Conservation (phyloP, 1,140 invertebrate genomes). For the Pissodes strobi region DNA sequence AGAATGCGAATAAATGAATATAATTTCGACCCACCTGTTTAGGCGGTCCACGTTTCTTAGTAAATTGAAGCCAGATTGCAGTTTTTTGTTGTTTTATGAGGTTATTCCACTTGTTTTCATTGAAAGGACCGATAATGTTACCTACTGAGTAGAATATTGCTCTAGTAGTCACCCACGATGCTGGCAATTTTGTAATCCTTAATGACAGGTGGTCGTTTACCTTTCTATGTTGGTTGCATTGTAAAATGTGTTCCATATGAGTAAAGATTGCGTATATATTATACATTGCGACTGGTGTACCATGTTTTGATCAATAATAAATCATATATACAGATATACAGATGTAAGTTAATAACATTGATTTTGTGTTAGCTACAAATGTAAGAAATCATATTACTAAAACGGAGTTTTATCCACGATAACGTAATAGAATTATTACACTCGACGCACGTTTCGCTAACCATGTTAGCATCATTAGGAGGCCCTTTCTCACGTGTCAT, state of each 20-base stretch:
- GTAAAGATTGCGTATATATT: no score
- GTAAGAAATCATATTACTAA: no score
- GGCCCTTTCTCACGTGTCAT: no score
- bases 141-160: conserved; percentile 8
- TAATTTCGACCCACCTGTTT: conserved; percentile 25
- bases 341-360: no score
- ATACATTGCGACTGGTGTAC: no score
- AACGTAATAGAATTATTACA: no score
- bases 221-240: conserved; percentile 11
- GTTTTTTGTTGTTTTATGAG: conserved; percentile 28
- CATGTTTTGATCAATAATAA: no score
- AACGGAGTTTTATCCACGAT: no score
- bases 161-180: conserved; percentile 20
- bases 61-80: conserved; percentile 27
- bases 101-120: conserved; percentile 34
- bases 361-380: no score
- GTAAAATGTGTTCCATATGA: neutral
- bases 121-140: conserved; percentile 17
- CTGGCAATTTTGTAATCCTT: conserved; percentile 1
- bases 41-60: conserved; percentile 28
- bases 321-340: no score
- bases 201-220: conserved; percentile 26
- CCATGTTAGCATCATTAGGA: no score
- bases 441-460: no score
- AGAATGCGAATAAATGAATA: conserved; percentile 36